phyloP scores from a whole-genome alignment of 2,888 invertebrate genomes.

The Xylophagus ater region DNA sequence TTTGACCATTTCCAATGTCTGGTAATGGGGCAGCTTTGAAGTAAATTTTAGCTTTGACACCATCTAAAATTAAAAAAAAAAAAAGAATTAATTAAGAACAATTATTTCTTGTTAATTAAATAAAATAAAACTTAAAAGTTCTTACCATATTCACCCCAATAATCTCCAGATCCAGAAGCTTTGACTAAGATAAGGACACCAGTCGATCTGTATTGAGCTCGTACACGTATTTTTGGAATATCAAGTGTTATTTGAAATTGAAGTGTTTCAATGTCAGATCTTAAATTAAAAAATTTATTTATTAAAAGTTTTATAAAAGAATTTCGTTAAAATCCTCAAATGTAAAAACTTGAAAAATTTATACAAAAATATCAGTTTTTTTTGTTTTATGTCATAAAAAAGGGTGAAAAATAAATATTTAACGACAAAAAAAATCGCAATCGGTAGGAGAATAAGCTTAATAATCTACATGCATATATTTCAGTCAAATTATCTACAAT shows the following conservation, averaged over 20 bases:
- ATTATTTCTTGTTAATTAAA: neutral
- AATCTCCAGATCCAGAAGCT: conserved; percentile 76
- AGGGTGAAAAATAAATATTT: no score
- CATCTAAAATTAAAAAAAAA: conserved; percentile 45
- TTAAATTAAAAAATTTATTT: conserved; percentile 31
- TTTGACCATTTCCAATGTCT: conserved; percentile 49
- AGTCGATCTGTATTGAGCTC: conserved; percentile 69
- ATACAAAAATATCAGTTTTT: no score
- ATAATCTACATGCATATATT: no score
- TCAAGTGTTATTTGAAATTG: conserved; percentile 72
- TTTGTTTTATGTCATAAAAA: no score
- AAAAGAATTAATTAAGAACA: conserved; percentile 1
- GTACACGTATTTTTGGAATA: conserved; percentile 68
- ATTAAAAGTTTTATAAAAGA: neutral
- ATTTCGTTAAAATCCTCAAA: no score
- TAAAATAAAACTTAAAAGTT: neutral
- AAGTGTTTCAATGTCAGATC: conserved; percentile 64
- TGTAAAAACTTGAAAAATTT: no score
- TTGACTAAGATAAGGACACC: conserved; percentile 69
- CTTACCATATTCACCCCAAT: conserved; percentile 80
- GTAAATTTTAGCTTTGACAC: conserved; percentile 73
- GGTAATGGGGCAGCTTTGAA: conserved; percentile 58
- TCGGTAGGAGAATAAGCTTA: no score
- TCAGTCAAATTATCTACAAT: no score
- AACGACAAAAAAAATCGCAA: no score